A percentile compares a stretch with the other conserved stretches of the same genome.
Evolutionary conservation across 2,113 vertebrate genomes (phyloP).

Genomic region (Neolamprologus variostigma): DNA sequence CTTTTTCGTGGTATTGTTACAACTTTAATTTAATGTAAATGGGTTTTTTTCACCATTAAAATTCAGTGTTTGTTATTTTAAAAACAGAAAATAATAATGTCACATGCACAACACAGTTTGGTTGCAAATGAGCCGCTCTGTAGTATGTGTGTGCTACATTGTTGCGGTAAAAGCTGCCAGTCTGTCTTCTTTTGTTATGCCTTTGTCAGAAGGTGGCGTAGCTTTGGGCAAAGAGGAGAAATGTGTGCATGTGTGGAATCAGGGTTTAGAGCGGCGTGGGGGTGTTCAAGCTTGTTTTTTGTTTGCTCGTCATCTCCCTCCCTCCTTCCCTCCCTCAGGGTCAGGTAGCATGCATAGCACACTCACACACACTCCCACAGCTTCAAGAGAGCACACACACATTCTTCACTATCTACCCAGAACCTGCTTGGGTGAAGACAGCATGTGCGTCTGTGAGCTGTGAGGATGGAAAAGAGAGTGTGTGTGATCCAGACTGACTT

Average conservation of each 20-base stretch:
- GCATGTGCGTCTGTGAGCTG: conserved; percentile 56
- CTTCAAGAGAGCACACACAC: conserved; percentile 1
- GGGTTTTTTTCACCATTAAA: background rate
- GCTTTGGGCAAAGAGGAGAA: conserved; percentile 2
- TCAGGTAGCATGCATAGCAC: conserved; percentile 66
- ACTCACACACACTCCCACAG: conserved; percentile 17
- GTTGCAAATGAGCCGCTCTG: background rate
- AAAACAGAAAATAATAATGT: background rate
- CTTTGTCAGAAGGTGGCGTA: conserved; percentile 13
- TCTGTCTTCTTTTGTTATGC: background rate
- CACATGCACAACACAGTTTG: background rate
- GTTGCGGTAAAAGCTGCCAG: background rate
- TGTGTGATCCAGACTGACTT: conserved; percentile 80
- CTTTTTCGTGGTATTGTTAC: background rate
- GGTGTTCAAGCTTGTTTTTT: conserved; percentile 59
- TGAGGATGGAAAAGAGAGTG: conserved; percentile 77
- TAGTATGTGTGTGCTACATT: background rate
- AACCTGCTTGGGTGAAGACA: conserved; percentile 48
- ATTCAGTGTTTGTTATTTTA: background rate
- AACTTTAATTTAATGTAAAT: background rate
- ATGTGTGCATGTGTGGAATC: background rate
- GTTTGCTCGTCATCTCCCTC: conserved; percentile 46
- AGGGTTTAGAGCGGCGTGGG: background rate
- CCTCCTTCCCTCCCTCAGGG: conserved; percentile 29
- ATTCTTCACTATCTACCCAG: conserved; percentile 45